Conservation (phyloP, 2,888 invertebrate genomes). For the Parochlus steinenii region DNA sequence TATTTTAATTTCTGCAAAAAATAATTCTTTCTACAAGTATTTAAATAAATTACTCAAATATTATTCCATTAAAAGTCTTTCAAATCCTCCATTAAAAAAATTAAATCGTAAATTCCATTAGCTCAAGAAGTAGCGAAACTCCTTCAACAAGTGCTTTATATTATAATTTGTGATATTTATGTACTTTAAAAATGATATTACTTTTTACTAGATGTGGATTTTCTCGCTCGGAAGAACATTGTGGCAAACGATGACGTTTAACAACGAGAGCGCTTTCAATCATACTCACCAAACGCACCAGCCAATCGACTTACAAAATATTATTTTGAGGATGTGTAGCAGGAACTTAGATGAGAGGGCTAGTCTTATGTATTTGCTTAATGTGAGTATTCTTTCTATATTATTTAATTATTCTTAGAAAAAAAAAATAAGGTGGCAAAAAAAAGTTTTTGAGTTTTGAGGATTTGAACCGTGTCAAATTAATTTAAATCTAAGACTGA, state of each 20-base stretch:
- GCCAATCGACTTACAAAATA: slow-evolving; percentile 30
- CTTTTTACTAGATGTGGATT: slow-evolving; percentile 40
- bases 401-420: not conserved
- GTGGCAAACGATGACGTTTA: slow-evolving; percentile 32
- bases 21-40: too few species aligned
- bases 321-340: slow-evolving; percentile 37
- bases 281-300: slow-evolving; percentile 18
- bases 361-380: slow-evolving; percentile 41
- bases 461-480: too few species aligned
- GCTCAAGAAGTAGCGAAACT: not conserved
- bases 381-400: slow-evolving; percentile 32
- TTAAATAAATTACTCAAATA: too few species aligned
- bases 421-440: too few species aligned
- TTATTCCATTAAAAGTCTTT: too few species aligned
- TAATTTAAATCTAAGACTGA: too few species aligned
- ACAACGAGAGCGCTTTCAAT: slow-evolving; percentile 16
- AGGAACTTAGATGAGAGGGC: slow-evolving; percentile 35
- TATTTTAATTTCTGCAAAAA: too few species aligned
- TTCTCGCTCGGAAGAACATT: slow-evolving; percentile 39
- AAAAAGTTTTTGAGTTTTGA: too few species aligned
- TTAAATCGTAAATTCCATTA: too few species aligned
- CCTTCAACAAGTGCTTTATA: not conserved
- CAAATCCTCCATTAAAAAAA: too few species aligned
- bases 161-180: slow-evolving; percentile 5
- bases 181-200: slow-evolving; percentile 6